A percentile compares a stretch with the other conserved stretches of the same genome.
phyloP scores from a whole-genome alignment of 1,140 invertebrate genomes.

The Bombus terrestris region DNA sequence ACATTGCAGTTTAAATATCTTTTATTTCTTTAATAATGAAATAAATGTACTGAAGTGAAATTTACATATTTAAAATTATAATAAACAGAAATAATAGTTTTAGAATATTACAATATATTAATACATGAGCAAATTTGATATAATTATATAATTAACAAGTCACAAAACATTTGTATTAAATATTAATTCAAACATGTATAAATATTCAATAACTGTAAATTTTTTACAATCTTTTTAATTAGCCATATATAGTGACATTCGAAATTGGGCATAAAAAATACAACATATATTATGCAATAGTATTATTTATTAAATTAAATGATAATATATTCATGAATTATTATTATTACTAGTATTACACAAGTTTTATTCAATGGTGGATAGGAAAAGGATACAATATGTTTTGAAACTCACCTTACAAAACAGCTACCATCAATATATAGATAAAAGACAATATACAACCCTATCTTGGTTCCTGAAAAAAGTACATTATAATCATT shows the following conservation, averaged over 20 bases:
- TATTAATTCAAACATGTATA: constrained; percentile 21
- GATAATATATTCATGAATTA: constrained; percentile 58
- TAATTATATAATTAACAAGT: constrained; percentile 1
- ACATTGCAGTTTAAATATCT: constrained; percentile 16
- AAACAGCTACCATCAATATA: constrained; percentile 60
- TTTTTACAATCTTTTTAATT: constrained; percentile 11
- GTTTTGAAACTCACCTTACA: constrained; percentile 68
- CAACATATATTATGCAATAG: constrained; percentile 63
- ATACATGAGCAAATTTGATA: constrained; percentile 1
- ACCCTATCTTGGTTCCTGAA: constrained; percentile 51
- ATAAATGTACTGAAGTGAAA: constrained; percentile 36
- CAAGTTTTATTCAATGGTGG: constrained; percentile 50
- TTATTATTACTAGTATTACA: constrained; percentile 43
- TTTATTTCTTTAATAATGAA: constrained; percentile 33
- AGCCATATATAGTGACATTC: neutral
- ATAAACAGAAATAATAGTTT: constrained; percentile 34
- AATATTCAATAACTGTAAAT: constrained; percentile 7
- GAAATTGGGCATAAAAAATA: constrained; percentile 62
- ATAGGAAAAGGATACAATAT: constrained; percentile 57
- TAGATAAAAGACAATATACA: constrained; percentile 59
- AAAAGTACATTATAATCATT: constrained; percentile 43
- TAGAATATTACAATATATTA: constrained; percentile 4
- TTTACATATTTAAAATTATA: constrained; percentile 21
- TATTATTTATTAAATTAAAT: constrained; percentile 65
- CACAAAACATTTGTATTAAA: constrained; percentile 18